Evolutionary conservation across 2,113 vertebrate species (phyloP), one percentile per base, ranked within the genome.

Genomic region (Polypterus bichir): DNA sequence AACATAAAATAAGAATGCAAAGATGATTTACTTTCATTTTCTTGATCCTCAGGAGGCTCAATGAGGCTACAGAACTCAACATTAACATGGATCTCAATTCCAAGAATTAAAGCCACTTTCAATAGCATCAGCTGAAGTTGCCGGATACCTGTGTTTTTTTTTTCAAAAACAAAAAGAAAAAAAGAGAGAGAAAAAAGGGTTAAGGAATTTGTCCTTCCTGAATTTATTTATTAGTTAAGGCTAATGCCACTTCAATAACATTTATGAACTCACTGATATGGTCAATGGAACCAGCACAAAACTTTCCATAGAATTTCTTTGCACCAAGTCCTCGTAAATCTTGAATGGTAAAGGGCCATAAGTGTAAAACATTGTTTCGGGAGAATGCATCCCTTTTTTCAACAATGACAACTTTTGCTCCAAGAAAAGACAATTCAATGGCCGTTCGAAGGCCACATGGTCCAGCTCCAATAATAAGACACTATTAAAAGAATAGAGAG

Each of bases 241-340:
- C 11, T 5, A 10, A 5, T 51, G 8, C 3, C 3, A 48, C 7
- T 8, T 3, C 59, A 60, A 4, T 11, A 27, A 4, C 4, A n/a
- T 53, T 4, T 46, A n/a, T 53, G 44, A 49, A 92, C 95, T 95
- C 67, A 99, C 96, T 99, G 86, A 99, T 98, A 58, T 98, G 95
- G 79, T 99, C 95, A 1, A 99, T 98, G 69, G 96, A 90, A 67
- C 96, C 96, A 0, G 95, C 96, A 27, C 96, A 99, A 81, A 99
- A 99, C 70, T 99, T 99, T 67, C 96, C 96, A 0, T 98, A 90
- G 68, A 99, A 98, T 74, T 99, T 99, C 73, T 99, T 99, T 77
- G 94, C 96, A 27, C 96, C 96, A 0, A 99, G 88, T 6, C 93
- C 90, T 59, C 94, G 85, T 65, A 99, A 73, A 77, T 99, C 96